Evolutionary conservation across 2,888 invertebrate species (phyloP), one percentile per base, ranked within the genome.

Genomic region (Drymonia ruficornis): DNA sequence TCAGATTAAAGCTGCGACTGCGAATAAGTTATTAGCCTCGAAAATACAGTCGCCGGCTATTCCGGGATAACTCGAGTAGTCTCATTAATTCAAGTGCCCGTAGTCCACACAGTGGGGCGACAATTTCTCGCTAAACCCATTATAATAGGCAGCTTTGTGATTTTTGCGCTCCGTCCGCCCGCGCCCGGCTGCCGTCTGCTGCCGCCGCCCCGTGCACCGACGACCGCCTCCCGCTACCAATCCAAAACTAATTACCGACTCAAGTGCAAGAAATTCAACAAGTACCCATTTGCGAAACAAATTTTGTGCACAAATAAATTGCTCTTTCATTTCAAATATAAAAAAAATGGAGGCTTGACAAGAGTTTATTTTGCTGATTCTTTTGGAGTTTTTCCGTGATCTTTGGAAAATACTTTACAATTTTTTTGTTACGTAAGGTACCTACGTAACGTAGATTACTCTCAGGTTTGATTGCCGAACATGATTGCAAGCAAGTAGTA

Each of bases 221-320:
- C 13, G 34, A 42, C 51, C 54, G 43, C 42, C 65, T 60, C 60
- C 68, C 66, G 64, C 68, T 60, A 67, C 70, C 77, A 78, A 81
- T 81, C 72, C 73, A 69, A 86, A 84, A 83, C 77, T 81, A 84
- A 86, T 87, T 86, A 84, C 72, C 65, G 71, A 69, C 75, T 80
- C 70, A 70, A 81, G 72, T 76, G 72, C 68, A 74, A 74, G 66
- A 68, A 69, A 67, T 67, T 65, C 70, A 71, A 74, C 71, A 74
- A 77, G 67, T 45, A 28, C 57, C 62, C 59, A 58, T 75, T 75
- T 55, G 58, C 52, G 49, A 59, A 65, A 55, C 59, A 23, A 48
- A 50, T 55, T 65, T 58, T 44, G 31, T 48, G 36, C 44, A 23
- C 8, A 23, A 44, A 23, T 23, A 19, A 38, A 44, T 23, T 18